phyloP scores from a whole-genome alignment of 2,113 vertebrate species.

The Fregetta grallaria region DNA sequence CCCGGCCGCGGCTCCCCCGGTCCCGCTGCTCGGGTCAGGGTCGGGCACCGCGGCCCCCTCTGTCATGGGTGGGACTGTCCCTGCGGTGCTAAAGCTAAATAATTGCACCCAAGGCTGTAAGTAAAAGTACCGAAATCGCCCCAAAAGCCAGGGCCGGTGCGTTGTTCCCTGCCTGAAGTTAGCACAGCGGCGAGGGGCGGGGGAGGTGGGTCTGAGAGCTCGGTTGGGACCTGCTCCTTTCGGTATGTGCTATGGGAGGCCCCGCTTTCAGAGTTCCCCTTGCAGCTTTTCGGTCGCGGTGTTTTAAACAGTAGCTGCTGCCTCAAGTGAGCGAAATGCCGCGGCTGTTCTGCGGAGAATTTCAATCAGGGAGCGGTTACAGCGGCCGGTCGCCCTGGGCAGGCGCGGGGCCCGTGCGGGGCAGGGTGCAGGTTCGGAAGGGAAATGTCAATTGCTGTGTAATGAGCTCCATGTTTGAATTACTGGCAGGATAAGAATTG shows the following conservation, averaged over 20 bases:
- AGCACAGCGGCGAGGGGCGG: accelerated
- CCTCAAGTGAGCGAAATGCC: accelerated
- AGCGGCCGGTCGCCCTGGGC: not conserved
- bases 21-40: accelerated
- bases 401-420: accelerated
- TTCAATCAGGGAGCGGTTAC: accelerated
- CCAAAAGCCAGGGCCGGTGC: not conserved
- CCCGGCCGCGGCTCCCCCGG: not conserved
- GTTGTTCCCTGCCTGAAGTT: accelerated
- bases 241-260: accelerated
- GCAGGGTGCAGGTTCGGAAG: not conserved
- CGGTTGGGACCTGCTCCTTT: not conserved
- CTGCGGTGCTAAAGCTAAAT: accelerated
- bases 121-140: accelerated
- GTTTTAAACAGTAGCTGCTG: not conserved
- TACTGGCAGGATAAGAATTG: not conserved
- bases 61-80: accelerated
- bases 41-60: not conserved
- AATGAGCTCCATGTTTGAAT: not conserved
- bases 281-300: not conserved
- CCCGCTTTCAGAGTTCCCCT: not conserved
- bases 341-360: not conserved
- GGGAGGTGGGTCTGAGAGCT: accelerated
- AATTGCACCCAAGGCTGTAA: accelerated
- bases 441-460: not conserved